phyloP scores from a whole-genome alignment of 2,888 invertebrate species.

The Cabera pusaria region DNA sequence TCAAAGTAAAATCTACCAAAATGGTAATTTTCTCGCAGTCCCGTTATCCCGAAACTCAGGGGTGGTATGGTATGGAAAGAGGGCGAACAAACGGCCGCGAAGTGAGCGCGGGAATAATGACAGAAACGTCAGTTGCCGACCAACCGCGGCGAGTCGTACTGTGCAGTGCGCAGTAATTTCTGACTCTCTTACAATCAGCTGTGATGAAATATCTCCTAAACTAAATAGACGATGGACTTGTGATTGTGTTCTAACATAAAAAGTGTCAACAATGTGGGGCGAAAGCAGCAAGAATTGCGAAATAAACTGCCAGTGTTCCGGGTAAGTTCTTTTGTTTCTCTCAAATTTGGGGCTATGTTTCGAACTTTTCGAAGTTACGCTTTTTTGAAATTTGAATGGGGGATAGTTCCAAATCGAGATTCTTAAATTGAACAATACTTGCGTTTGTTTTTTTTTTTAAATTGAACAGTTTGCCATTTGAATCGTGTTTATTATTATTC shows the following conservation, averaged over 20 bases:
- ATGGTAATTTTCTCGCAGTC: slow-evolving; percentile 42
- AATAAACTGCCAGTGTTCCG: slow-evolving; percentile 71
- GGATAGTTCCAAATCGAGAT: too few relatives aligned
- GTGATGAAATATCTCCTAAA: slow-evolving; percentile 13
- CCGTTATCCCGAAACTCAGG: slow-evolving; percentile 40
- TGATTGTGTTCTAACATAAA: slow-evolving; percentile 39
- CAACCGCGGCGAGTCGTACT: slow-evolving; percentile 13
- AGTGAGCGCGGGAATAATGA: slow-evolving; percentile 11
- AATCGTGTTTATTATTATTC: too few relatives aligned
- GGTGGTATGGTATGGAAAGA: slow-evolving; percentile 43
- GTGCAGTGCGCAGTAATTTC: slow-evolving; percentile 5
- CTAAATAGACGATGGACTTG: slow-evolving; percentile 53
- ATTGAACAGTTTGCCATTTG: too few relatives aligned
- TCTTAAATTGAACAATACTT: too few relatives aligned
- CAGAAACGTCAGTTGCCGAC: slow-evolving; percentile 21
- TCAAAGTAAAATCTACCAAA: slow-evolving; percentile 53
- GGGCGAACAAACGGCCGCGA: slow-evolving; percentile 29
- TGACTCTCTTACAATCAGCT: slow-evolving; percentile 21
- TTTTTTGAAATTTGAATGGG: slow-evolving; percentile 11
- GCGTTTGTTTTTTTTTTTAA: too few relatives aligned
- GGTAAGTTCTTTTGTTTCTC: slow-evolving; percentile 61
- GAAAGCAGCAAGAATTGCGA: slow-evolving; percentile 69
- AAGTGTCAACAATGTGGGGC: slow-evolving; percentile 68
- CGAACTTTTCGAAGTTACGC: too few relatives aligned
- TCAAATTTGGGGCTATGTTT: too few relatives aligned